Evolutionary conservation across 1,140 invertebrate genomes (phyloP).

Genomic region (Lordiphosa stackelbergi): DNA sequence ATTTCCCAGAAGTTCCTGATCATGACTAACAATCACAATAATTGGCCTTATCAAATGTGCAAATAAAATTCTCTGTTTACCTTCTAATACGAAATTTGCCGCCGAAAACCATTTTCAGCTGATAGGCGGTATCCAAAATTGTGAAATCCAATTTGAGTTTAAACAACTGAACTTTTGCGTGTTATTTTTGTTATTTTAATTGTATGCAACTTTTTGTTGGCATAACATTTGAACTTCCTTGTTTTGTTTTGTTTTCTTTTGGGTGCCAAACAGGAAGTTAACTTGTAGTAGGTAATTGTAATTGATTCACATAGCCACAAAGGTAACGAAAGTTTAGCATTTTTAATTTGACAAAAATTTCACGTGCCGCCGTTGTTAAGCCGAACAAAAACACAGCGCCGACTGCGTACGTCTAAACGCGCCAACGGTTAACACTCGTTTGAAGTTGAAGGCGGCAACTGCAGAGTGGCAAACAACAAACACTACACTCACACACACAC

Average conservation of each 20-base stretch:
- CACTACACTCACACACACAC: conserved; percentile 1
- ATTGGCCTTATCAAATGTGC: conserved; percentile 32
- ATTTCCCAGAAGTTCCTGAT: conserved; percentile 26
- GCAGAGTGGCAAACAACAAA: conserved; percentile 13
- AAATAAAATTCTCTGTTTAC: conserved; percentile 40
- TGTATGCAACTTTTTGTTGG: conserved; percentile 50
- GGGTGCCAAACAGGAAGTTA: conserved; percentile 23
- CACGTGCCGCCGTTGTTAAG: conserved; percentile 15
- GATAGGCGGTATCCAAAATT: conserved; percentile 65
- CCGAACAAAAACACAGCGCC: conserved; percentile 32
- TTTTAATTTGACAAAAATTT: conserved; percentile 49
- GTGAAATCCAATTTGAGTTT: conserved; percentile 67
- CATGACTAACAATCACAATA: conserved; percentile 28
- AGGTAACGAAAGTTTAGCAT: conserved; percentile 58
- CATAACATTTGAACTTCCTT: conserved; percentile 60
- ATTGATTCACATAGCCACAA: conserved; percentile 61
- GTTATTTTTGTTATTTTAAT: conserved; percentile 49
- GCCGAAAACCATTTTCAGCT: conserved; percentile 74
- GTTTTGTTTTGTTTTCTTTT: conserved; percentile 8
- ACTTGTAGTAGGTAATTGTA: conserved; percentile 33
- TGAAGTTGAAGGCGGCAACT: conserved; percentile 41
- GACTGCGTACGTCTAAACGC: conserved; percentile 56
- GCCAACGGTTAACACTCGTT: conserved; percentile 58
- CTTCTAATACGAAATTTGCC: conserved; percentile 75
- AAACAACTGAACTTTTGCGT: conserved; percentile 33